phyloP scores from a whole-genome alignment of 1,140 invertebrate species.

The Nomia melanderi region DNA sequence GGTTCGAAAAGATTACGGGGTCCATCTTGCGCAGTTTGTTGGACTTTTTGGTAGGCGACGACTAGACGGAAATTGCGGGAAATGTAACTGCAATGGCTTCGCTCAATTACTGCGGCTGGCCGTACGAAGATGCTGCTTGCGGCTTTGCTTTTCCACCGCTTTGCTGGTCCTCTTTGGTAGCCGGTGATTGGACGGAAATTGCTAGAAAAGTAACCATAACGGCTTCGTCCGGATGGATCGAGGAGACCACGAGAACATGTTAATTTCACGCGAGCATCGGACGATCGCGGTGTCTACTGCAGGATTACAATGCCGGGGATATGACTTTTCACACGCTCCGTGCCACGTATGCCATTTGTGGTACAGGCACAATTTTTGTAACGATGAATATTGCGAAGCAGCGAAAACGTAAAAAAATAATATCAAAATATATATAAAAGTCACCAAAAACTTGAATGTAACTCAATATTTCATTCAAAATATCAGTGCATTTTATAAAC shows the following conservation, averaged over 20 bases:
- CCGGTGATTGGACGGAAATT: conserved; percentile 45
- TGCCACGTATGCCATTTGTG: too few relatives aligned
- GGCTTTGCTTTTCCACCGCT: conserved; percentile 30
- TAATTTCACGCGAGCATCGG: not conserved
- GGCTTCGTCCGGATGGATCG: not conserved
- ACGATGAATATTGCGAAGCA: too few relatives aligned
- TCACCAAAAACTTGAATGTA: too few relatives aligned
- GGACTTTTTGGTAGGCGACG: conserved; percentile 12
- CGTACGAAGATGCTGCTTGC: not conserved
- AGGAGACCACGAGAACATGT: not conserved
- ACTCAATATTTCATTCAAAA: too few relatives aligned
- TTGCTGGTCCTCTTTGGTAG: conserved; percentile 22
- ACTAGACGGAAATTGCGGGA: conserved; percentile 46
- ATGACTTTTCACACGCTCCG: too few relatives aligned
- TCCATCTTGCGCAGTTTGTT: conserved; percentile 14
- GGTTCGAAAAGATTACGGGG: not conserved
- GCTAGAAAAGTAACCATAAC: conserved; percentile 40
- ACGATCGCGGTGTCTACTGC: not conserved
- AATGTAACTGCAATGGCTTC: conserved; percentile 37
- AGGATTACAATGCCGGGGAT: too few relatives aligned
- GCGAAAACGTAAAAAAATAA: too few relatives aligned
- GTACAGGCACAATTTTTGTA: too few relatives aligned
- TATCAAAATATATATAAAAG: too few relatives aligned
- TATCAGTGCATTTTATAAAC: too few relatives aligned
- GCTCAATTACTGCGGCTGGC: conserved; percentile 36